Base-by-base conservation (phyloP, 2,888 invertebrate species). In the Melanchra persicariae region DNA sequence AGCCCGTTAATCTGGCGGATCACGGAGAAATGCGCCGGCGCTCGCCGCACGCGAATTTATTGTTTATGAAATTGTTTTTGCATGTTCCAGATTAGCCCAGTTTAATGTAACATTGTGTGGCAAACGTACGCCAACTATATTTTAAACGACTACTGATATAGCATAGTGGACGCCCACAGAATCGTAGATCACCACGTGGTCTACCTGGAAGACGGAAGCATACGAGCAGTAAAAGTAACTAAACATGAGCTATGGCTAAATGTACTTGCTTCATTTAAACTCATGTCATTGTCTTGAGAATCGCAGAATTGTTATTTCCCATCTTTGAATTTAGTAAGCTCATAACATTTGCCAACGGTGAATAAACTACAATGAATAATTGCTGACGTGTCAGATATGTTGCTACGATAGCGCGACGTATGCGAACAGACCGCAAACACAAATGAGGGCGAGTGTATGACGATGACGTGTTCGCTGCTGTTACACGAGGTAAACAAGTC, bases 1-100 rank as follows among this genome's bases (percentile, higher is more conserved):
- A 78, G 84, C 81, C 83, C 82, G 87, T 87, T 90, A 90, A 90
- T 91, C 90, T 88, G 87, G 78, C 71, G 63, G 80, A 88, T 89
- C 89, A 85, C 82, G 80, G 84, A 74, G 79, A 83, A 85, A 82
- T 82, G 84, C 80, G 79, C 84, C 76, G 77, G 82, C 82, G 82
- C 82, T 79, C 75, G 70, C 61, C 79, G 81, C 80, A 71, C 70
- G 34, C 54, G 60, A 78, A 83, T 81, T 85, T 88, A 89, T 88
- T 89, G 87, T 89, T 89, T 88, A 85, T 88, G 85, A 85, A 85
- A 88, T 86, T 84, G 83, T 87, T 86, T 87, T 81, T 86, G 81
- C 77, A 84, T 85, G 82, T 75, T 73, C 63, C 71, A 80, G 82
- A 85, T 82, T 81, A 84, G 72, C 69, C 30, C 77, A 64, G 66